A percentile compares a stretch with the other conserved stretches of the same genome.
Conservation (phyloP, 2,113 vertebrate genomes). For the Grantiella picta region DNA sequence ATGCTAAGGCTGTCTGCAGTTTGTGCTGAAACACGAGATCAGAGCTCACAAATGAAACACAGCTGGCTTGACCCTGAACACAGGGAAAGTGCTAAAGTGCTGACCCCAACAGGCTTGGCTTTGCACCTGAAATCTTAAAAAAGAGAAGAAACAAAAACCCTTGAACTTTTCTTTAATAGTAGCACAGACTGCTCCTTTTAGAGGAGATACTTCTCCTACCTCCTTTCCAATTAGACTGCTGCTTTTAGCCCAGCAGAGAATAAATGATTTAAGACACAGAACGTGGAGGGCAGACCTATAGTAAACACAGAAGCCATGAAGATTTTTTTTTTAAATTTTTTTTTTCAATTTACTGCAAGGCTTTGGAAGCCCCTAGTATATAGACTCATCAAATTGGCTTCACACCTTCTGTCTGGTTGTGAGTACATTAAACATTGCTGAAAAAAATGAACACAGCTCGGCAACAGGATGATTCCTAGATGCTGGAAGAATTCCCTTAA, state of each 20-base stretch:
- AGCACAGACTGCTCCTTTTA: constrained; percentile 46
- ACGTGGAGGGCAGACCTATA: not conserved
- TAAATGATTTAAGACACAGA: constrained; percentile 9
- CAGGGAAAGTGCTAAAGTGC: constrained; percentile 69
- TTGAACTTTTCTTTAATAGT: constrained; percentile 48
- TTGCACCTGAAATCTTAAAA: constrained; percentile 56
- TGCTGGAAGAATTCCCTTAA: constrained; percentile 11
- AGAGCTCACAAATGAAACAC: constrained; percentile 53
- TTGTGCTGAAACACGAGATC: constrained; percentile 45
- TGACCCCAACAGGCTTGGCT: constrained; percentile 62
- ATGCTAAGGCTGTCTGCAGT: constrained; percentile 43
- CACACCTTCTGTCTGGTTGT: not conserved
- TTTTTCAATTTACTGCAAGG: not conserved
- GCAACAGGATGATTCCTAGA: not conserved
- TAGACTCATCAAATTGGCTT: not conserved
- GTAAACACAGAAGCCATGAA: not conserved
- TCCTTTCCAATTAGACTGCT: constrained; percentile 53
- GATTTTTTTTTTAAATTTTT: not conserved
- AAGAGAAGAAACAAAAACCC: not conserved
- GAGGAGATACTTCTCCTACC: constrained; percentile 25
- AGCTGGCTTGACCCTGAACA: constrained; percentile 63
- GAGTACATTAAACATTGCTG: not conserved
- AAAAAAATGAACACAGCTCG: not conserved
- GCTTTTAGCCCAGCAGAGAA: constrained; percentile 56
- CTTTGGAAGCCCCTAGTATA: not conserved